Base-by-base conservation (phyloP, 2,888 invertebrate species). In the Pegoplata infirma region DNA sequence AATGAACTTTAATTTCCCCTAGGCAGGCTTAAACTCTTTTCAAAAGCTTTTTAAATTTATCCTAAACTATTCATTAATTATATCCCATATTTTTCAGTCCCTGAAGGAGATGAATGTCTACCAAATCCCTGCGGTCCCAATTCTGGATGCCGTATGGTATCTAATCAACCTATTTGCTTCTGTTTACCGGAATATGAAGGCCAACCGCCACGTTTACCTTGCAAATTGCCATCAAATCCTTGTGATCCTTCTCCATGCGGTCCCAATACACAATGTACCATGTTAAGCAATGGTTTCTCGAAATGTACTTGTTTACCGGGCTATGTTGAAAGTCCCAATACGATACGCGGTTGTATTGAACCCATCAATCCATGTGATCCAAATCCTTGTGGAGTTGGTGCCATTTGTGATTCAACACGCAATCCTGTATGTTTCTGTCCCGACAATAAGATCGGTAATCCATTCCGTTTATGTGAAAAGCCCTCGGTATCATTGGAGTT, bases 241-340 rank as follows among this genome's bases (percentile, higher is more conserved):
- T 97, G 97, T 85, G 93, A 94, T 83, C 94, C 95, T 28, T 95
- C 96, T 12, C 95, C 96, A 0, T 97, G 97, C 86, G 97, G 97
- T 12, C 95, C 95, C 7, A 97, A 96, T 84, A 96, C 96, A 1
- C 95, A 95, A 88, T 97, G 97, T 84, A 91, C 94, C 1, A 91
- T 95, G 59, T 90, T 96, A 63, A 90, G 91, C 64, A 96, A 95
- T 82, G 96, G 96, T 64, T 94, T 95, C 86, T 93, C 96, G 0
- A 96, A 96, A 90, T 97, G 97, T 85, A 96, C 96, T 19, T 97
- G 97, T 85, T 89, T 95, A 73, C 92, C 93, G 53, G 96, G 96
- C 16, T 96, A 93, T 87, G 92, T 96, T 40, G 97, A 96, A 90
- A 96, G 94, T 88, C 96, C 96, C 0, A 96, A 97, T 85, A 97